phyloP scores from a whole-genome alignment of 2,888 invertebrate species.

The Sarcophaga rosellei region DNA sequence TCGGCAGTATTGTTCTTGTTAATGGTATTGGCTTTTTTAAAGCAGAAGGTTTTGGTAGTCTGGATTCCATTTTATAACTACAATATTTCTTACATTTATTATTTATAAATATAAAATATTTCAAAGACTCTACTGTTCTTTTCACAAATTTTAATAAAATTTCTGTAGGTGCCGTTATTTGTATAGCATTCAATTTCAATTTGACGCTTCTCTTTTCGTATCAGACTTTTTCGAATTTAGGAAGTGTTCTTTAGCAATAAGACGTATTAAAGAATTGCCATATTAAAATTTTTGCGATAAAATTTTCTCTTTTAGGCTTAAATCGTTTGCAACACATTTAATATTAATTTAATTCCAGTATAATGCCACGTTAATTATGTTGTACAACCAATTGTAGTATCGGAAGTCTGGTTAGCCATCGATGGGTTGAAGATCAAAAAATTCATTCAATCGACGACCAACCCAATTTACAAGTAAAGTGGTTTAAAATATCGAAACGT shows the following conservation, averaged over 20 bases:
- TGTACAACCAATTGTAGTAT: no score
- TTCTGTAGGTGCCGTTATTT: slow-evolving; percentile 60
- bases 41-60: slow-evolving; percentile 81
- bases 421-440: no score
- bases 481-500: no score
- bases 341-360: no score
- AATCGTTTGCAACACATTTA: no score
- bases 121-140: neutral
- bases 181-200: slow-evolving; percentile 63
- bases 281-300: neutral
- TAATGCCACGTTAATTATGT: no score
- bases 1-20: slow-evolving; percentile 76
- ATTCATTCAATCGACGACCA: no score
- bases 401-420: no score
- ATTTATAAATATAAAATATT: neutral
- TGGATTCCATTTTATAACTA: slow-evolving; percentile 81
- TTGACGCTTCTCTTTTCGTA: slow-evolving; percentile 63
- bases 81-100: neutral
- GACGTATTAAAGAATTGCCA: neutral
- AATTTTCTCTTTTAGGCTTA: neutral
- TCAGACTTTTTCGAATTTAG: slow-evolving; percentile 26
- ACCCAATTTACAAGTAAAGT: no score
- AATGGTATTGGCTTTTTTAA: slow-evolving; percentile 74
- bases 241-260: slow-evolving; percentile 29
- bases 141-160: neutral